A percentile compares a stretch with the other conserved stretches of the same genome.
Conservation (phyloP, 2,113 vertebrate species). For the Clinocottus analis region DNA sequence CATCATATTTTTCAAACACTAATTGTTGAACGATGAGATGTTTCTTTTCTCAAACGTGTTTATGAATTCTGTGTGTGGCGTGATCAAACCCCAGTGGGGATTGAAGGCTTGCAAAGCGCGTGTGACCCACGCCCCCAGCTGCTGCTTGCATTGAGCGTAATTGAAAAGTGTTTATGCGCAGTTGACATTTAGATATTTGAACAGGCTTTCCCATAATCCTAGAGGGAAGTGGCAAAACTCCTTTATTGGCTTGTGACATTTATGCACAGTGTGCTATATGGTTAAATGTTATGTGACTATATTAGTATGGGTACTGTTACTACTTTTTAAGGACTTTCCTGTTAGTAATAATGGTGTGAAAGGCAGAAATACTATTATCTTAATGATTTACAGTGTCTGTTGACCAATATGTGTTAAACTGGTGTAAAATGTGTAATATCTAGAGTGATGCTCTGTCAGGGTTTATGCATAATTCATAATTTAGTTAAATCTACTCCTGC, state of each 20-base stretch:
- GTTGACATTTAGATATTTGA: conserved; percentile 86
- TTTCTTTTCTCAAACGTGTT: conserved; percentile 12
- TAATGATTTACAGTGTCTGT: conserved; percentile 2
- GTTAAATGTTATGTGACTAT: conserved; percentile 31
- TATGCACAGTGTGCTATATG: conserved; percentile 44
- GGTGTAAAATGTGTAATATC: conserved; percentile 1
- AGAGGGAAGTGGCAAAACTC: conserved; percentile 52
- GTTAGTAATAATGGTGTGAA: conserved; percentile 13
- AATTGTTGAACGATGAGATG: conserved; percentile 31
- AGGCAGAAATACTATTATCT: conserved; percentile 10
- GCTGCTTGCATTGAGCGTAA: conserved; percentile 68
- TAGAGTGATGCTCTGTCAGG: background rate
- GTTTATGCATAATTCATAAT: conserved; percentile 45
- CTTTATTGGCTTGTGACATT: conserved; percentile 75
- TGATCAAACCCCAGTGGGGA: conserved; percentile 56
- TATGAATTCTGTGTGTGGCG: conserved; percentile 30
- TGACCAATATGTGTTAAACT: conserved; percentile 9
- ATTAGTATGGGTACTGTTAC: conserved; percentile 12
- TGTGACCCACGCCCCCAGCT: conserved; percentile 66
- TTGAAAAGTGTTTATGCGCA: conserved; percentile 83
- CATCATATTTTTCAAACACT: conserved; percentile 7
- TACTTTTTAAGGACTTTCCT: conserved; percentile 14
- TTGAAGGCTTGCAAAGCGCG: conserved; percentile 56
- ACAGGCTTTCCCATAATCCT: conserved; percentile 77
- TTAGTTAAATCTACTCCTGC: background rate